Conservation (phyloP, 2,888 invertebrate species). For the Erannis defoliaria region DNA sequence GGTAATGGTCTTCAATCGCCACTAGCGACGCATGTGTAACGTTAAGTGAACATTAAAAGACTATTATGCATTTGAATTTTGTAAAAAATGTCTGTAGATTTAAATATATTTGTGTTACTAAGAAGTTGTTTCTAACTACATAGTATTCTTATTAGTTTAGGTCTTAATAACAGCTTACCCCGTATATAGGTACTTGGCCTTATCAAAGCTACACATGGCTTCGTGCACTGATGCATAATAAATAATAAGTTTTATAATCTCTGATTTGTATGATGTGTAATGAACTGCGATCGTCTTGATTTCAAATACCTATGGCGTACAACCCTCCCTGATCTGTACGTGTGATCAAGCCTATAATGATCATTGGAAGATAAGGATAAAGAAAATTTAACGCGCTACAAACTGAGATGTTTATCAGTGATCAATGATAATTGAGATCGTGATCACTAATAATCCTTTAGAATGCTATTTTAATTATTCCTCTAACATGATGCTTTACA, state of each 20-base stretch:
- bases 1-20: conserved; percentile 81
- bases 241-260: too few relatives aligned
- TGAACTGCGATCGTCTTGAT: too few relatives aligned
- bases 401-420: neutral
- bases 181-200: too few relatives aligned
- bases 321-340: too few relatives aligned
- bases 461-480: too few relatives aligned
- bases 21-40: conserved; percentile 88
- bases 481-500: too few relatives aligned
- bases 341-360: conserved; percentile 19
- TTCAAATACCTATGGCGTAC: too few relatives aligned
- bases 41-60: conserved; percentile 51
- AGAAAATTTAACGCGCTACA: neutral
- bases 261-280: too few relatives aligned
- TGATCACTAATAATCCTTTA: neutral
- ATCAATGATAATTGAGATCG: neutral
- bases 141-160: conserved; percentile 10
- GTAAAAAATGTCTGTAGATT: conserved; percentile 33
- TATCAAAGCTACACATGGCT: too few relatives aligned
- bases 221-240: too few relatives aligned
- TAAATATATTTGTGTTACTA: conserved; percentile 16
- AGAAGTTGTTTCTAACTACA: conserved; percentile 17
- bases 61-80: conserved; percentile 47
- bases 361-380: neutral
- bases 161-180: too few relatives aligned